A percentile compares a stretch with the other conserved stretches of the same genome.
Evolutionary conservation across 2,888 invertebrate genomes (phyloP).

Genomic region (Strigamia maritima): DNA sequence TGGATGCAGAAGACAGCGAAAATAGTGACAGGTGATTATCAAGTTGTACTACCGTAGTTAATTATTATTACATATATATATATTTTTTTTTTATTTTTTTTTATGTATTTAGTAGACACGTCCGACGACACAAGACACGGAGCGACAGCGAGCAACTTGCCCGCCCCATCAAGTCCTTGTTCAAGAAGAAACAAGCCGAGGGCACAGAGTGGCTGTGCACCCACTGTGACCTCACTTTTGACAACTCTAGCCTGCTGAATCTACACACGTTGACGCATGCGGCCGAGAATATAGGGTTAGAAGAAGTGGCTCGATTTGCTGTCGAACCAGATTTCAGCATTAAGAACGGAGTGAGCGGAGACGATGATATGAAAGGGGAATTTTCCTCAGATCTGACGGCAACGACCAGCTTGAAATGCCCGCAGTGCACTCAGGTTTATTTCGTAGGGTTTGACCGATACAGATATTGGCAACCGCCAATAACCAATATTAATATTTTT

Average conservation of each 20-base stretch:
- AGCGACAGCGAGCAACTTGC: constrained; percentile 47
- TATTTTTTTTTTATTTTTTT: constrained; percentile 7
- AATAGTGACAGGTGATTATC: constrained; percentile 26
- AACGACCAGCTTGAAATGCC: constrained; percentile 48
- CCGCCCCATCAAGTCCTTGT: constrained; percentile 49
- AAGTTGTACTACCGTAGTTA: neutral
- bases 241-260: constrained; percentile 54
- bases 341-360: constrained; percentile 37
- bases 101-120: constrained; percentile 43
- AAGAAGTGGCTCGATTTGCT: constrained; percentile 44
- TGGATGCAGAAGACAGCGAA: constrained; percentile 34
- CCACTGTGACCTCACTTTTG: constrained; percentile 52
- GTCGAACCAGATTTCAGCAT: constrained; percentile 34
- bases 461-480: too few species aligned
- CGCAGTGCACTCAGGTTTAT: constrained; percentile 49
- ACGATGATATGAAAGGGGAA: constrained; percentile 31
- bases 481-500: too few species aligned
- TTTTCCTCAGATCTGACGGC: constrained; percentile 19
- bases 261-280: constrained; percentile 58
- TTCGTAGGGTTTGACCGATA: too few species aligned
- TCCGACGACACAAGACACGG: constrained; percentile 43
- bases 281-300: constrained; percentile 52
- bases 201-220: constrained; percentile 42
- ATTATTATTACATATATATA: neutral
- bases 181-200: constrained; percentile 50